These are phyloP conservation scores for Lonchura striata DNA, from an alignment of 2,113 vertebrate genomes.

Conservation along the genomic window DNA sequence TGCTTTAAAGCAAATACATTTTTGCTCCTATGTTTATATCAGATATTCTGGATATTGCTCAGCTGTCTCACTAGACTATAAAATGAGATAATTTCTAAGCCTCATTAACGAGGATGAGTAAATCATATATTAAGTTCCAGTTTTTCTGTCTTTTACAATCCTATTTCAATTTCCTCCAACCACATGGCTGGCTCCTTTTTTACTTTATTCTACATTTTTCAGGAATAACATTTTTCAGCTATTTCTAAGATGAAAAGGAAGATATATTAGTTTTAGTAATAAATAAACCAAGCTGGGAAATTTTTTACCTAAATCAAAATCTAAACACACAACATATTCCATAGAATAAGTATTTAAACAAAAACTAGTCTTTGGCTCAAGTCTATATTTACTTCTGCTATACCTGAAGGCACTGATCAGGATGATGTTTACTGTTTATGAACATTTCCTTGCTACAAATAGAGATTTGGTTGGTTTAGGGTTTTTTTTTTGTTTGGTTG, in stretches of 20 bases:
- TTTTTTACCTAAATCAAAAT: neutral
- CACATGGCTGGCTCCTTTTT: neutral
- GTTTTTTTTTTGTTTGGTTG: no score
- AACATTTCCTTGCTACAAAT: neutral
- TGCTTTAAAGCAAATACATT: slow-evolving; percentile 58
- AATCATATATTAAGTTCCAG: neutral
- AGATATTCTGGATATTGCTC: slow-evolving; percentile 52
- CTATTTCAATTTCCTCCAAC: neutral
- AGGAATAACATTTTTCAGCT: neutral
- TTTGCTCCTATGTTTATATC: slow-evolving; percentile 33
- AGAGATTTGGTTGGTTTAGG: neutral
- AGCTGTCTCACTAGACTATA: slow-evolving; percentile 31
- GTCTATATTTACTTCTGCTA: neutral
- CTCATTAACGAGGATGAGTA: neutral
- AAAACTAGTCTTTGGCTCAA: neutral
- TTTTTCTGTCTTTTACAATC: neutral
- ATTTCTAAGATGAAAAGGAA: neutral
- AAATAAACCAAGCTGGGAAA: neutral
- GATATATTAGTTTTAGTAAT: neutral
- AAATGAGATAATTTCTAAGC: slow-evolving; percentile 9
- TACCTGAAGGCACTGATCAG: neutral
- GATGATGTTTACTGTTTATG: neutral
- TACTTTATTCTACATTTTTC: neutral
- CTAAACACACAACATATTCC: neutral
- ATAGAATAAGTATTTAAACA: neutral